Conservation (phyloP, 2,888 invertebrate genomes). For the Ctenicera cuprea region DNA sequence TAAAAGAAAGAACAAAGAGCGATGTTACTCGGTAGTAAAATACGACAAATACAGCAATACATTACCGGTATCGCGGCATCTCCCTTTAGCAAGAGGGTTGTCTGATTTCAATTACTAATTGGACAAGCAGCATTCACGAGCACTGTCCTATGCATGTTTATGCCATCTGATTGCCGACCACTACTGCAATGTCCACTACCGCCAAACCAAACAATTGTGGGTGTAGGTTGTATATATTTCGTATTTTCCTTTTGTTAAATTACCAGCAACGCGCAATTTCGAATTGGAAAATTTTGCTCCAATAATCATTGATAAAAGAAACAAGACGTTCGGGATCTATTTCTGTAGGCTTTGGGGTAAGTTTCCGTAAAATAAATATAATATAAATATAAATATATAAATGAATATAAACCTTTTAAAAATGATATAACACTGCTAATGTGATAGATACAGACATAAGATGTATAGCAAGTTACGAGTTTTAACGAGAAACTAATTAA, state of each 20-base stretch:
- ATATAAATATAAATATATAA: too few species aligned
- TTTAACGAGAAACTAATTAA: too few species aligned
- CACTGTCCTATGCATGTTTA: slow-evolving; percentile 62
- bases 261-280: neutral
- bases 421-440: too few species aligned
- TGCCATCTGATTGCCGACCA: slow-evolving; percentile 61
- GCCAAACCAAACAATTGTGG: slow-evolving; percentile 27
- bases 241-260: neutral
- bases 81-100: slow-evolving; percentile 63
- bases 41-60: slow-evolving; percentile 58
- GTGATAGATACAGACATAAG: too few species aligned
- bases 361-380: too few species aligned
- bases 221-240: neutral
- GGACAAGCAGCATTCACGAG: slow-evolving; percentile 64
- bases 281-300: neutral
- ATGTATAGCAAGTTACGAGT: too few species aligned
- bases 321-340: too few species aligned
- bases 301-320: too few species aligned
- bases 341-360: too few species aligned
- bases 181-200: slow-evolving; percentile 40
- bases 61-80: slow-evolving; percentile 66
- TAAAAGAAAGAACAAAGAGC: slow-evolving; percentile 35
- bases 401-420: too few species aligned
- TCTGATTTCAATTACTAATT: slow-evolving; percentile 69
- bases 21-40: slow-evolving; percentile 39